Conservation (phyloP, 2,113 vertebrate genomes). For the Petromus typicus region DNA sequence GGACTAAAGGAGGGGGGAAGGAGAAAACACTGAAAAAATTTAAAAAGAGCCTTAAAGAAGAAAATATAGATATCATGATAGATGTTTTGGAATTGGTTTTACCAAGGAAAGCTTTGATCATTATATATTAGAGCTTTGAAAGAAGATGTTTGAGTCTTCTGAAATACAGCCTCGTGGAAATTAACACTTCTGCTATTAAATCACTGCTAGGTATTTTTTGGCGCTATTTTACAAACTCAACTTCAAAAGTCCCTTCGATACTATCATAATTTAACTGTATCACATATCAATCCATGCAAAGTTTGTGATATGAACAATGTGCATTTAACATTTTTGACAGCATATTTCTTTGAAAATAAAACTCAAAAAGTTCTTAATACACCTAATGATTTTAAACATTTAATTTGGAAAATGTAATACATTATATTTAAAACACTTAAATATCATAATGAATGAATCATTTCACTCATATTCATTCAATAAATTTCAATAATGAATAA, state of each 20-base stretch:
- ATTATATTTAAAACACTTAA: background rate
- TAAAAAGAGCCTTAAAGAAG: slow-evolving; percentile 6
- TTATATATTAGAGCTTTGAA: background rate
- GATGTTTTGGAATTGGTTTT: background rate
- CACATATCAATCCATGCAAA: background rate
- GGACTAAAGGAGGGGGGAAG: background rate
- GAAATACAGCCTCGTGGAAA: slow-evolving; percentile 8
- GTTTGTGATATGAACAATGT: background rate
- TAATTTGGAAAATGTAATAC: background rate
- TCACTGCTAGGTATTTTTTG: background rate
- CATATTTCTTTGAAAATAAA: background rate
- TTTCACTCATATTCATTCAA: background rate
- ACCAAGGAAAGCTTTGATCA: background rate
- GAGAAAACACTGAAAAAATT: background rate
- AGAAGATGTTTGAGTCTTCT: slow-evolving; percentile 58
- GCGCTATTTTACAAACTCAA: background rate
- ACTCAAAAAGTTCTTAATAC: background rate
- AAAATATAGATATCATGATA: background rate
- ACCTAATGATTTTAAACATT: background rate
- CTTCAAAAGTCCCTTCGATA: background rate
- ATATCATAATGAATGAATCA: background rate
- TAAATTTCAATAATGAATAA: slow-evolving; percentile 35
- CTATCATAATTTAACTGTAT: background rate
- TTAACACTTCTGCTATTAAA: background rate
- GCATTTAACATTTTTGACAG: background rate